phyloP scores from a whole-genome alignment of 2,113 vertebrate species.

The Rissa tridactyla region DNA sequence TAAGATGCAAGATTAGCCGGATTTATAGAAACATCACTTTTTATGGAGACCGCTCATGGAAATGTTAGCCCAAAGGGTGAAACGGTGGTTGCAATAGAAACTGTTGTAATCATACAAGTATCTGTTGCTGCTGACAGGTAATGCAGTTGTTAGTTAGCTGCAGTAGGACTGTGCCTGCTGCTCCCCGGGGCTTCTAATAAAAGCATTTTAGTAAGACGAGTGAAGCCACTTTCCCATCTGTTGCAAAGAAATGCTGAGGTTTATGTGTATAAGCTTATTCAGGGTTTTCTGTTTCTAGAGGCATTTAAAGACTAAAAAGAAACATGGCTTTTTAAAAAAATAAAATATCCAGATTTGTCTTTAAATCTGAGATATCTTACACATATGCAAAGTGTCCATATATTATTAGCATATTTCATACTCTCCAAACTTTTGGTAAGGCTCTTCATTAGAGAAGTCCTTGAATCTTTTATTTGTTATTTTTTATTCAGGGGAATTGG shows the following conservation, averaged over 20 bases:
- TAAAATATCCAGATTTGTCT: background rate
- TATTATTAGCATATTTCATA: background rate
- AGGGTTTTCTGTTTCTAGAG: background rate
- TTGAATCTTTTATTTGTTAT: background rate
- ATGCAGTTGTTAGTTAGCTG: background rate
- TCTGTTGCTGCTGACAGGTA: rapidly evolving
- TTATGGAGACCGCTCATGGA: background rate
- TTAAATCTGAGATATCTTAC: background rate
- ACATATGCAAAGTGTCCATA: background rate
- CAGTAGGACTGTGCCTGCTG: background rate
- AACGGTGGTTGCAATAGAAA: background rate
- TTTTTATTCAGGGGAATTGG: background rate
- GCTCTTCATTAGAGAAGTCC: background rate
- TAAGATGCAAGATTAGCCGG: background rate
- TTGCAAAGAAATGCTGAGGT: background rate
- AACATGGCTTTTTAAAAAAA: background rate
- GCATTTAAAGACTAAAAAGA: background rate
- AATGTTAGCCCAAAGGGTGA: background rate
- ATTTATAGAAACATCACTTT: background rate
- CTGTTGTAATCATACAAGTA: background rate
- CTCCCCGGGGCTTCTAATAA: background rate
- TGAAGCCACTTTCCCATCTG: background rate
- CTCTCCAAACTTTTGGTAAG: background rate
- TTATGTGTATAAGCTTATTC: background rate
- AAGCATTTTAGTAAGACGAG: background rate